These are phyloP conservation scores for Helostoma temminkii DNA, from an alignment of 2,797 vertebrate species.

Conservation along the genomic window DNA sequence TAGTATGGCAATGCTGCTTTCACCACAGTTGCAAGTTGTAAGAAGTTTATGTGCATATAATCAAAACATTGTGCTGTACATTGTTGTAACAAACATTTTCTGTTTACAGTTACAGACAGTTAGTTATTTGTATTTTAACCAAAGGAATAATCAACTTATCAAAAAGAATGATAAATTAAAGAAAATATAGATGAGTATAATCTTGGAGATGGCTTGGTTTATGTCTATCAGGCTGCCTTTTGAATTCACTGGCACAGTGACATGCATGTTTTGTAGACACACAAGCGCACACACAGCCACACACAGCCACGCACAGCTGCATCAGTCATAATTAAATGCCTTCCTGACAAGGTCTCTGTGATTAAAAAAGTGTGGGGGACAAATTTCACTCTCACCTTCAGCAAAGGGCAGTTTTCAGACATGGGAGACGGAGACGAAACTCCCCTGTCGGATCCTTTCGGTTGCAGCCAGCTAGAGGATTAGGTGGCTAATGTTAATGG, in stretches of 20 bases:
- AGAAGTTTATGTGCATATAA: too few relatives aligned
- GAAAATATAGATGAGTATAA: constrained; percentile 23
- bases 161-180: too few relatives aligned
- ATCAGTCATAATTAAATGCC: constrained; percentile 84
- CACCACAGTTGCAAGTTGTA: too few relatives aligned
- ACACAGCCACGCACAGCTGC: constrained; percentile 37
- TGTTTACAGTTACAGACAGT: too few relatives aligned
- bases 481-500: constrained; percentile 64
- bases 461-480: constrained; percentile 59
- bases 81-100: too few relatives aligned
- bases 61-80: too few relatives aligned
- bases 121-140: too few relatives aligned
- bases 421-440: constrained; percentile 52
- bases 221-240: constrained; percentile 59
- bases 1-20: too few relatives aligned
- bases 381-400: constrained; percentile 79
- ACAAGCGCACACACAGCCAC: constrained; percentile 37
- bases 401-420: constrained; percentile 76
- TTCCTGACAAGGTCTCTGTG: constrained; percentile 73
- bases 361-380: constrained; percentile 80
- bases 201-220: constrained; percentile 21
- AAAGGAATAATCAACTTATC: too few relatives aligned
- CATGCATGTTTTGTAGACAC: constrained; percentile 42
- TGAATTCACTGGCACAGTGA: constrained; percentile 63
- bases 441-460: constrained; percentile 58